These are phyloP conservation scores for Drosophila pandora DNA, from an alignment of 1,140 invertebrate genomes.

Conservation along the genomic window DNA sequence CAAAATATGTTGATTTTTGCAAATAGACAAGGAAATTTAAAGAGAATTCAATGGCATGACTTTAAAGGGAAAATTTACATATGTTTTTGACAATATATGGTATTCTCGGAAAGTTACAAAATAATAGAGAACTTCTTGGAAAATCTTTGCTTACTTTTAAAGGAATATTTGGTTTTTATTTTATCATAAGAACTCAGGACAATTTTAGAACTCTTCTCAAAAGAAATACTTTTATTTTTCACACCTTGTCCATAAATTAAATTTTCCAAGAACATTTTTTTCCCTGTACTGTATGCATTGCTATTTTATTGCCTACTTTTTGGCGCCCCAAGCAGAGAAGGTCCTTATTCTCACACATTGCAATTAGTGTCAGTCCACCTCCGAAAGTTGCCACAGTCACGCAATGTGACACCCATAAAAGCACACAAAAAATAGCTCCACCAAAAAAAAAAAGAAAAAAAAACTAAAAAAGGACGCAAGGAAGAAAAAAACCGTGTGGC, in stretches of 20 bases:
- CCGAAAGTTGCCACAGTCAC: conserved; percentile 44
- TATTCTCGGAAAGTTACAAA: too few relatives aligned
- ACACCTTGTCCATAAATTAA: background rate
- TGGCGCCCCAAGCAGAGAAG: conserved; percentile 27
- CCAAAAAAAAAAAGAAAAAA: background rate
- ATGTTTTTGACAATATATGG: too few relatives aligned
- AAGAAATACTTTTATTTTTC: too few relatives aligned
- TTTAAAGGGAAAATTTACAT: too few relatives aligned
- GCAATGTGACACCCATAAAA: conserved; percentile 56
- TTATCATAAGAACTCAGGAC: too few relatives aligned
- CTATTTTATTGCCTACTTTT: conserved; percentile 61
- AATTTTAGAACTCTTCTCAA: too few relatives aligned
- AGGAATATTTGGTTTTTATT: too few relatives aligned
- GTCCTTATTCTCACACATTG: conserved; percentile 65
- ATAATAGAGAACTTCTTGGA: too few relatives aligned
- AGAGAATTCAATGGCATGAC: too few relatives aligned
- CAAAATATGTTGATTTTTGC: too few relatives aligned
- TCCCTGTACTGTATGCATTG: conserved; percentile 18
- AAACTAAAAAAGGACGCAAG: background rate
- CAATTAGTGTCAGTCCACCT: conserved; percentile 69
- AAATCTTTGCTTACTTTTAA: too few relatives aligned
- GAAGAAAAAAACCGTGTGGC: background rate
- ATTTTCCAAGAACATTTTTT: background rate
- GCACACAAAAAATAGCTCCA: conserved; percentile 6
- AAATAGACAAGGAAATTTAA: too few relatives aligned